These are phyloP conservation scores for Lemur catta DNA, from an alignment of 2,797 vertebrate genomes.

Conservation along the genomic window DNA sequence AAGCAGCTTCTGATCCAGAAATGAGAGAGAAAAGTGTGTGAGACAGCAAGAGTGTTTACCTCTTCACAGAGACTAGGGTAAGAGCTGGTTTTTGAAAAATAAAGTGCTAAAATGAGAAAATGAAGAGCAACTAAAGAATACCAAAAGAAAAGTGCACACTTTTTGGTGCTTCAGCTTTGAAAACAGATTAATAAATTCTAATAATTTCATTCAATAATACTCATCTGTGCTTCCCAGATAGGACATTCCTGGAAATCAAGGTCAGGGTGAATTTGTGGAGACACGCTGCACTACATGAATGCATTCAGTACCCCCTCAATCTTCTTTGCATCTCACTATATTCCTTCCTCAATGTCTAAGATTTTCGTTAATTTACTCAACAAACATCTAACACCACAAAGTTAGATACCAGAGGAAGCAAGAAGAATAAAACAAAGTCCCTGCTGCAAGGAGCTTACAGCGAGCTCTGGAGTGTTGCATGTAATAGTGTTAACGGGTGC, in stretches of 20 bases:
- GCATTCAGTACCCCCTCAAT: background rate
- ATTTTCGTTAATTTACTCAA: background rate
- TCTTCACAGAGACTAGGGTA: background rate
- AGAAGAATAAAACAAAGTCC: background rate
- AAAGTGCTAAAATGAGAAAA: background rate
- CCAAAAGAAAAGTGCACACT: background rate
- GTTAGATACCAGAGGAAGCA: background rate
- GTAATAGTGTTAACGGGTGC: background rate
- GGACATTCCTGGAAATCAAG: background rate
- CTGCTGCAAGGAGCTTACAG: background rate
- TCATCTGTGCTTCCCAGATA: background rate
- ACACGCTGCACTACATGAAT: background rate
- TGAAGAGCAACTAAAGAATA: background rate
- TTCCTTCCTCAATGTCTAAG: background rate
- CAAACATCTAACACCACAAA: background rate
- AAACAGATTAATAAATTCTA: conserved; percentile 8
- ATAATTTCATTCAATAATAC: background rate
- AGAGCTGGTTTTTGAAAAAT: background rate
- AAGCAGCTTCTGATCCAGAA: background rate
- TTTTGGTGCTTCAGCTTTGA: background rate
- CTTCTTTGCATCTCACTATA: background rate
- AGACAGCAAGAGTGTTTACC: background rate
- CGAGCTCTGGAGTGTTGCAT: background rate
- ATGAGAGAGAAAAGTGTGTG: background rate
- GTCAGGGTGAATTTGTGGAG: background rate